Percentiles rank a stretch among this genome's conserved stretches.
Conservation (phyloP, 2,113 vertebrate genomes). For the Miniopterus natalensis region DNA sequence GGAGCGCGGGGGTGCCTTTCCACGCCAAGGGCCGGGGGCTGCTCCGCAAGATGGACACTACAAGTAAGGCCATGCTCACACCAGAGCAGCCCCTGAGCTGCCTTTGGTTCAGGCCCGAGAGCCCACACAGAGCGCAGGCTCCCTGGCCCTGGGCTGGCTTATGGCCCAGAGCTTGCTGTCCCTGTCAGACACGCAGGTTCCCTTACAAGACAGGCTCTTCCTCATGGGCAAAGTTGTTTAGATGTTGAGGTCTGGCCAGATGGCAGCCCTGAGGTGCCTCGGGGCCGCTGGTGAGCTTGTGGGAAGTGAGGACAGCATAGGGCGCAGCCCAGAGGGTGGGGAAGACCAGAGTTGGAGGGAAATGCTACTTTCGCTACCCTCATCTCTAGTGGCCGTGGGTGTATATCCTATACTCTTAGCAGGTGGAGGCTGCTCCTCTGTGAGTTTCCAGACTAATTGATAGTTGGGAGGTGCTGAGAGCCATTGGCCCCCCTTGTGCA, state of each 20-base stretch:
- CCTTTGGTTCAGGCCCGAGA: background rate
- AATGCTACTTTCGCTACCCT: too few species aligned
- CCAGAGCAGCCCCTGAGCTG: background rate
- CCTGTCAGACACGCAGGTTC: background rate
- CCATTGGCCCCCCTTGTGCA: background rate
- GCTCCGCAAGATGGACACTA: constrained; percentile 98
- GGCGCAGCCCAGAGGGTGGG: background rate
- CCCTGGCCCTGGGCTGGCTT: background rate
- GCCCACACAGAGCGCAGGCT: background rate
- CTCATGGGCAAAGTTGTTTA: background rate
- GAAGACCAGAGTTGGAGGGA: too few species aligned
- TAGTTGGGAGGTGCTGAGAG: background rate
- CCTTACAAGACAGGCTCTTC: background rate
- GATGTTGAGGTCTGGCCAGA: too few species aligned
- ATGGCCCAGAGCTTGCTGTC: background rate
- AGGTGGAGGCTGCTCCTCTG: background rate
- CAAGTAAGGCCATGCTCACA: constrained; percentile 90
- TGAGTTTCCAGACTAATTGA: background rate
- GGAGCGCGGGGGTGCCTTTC: constrained; percentile 97
- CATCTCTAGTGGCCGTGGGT: background rate
- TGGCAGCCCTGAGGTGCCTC: background rate
- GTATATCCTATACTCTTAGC: too few species aligned
- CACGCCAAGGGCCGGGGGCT: constrained; percentile 98
- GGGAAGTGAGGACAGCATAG: background rate
- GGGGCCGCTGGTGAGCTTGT: rapidly evolving